Base-by-base conservation (phyloP, 1,140 invertebrate genomes). In the Acromyrmex echinatior region DNA sequence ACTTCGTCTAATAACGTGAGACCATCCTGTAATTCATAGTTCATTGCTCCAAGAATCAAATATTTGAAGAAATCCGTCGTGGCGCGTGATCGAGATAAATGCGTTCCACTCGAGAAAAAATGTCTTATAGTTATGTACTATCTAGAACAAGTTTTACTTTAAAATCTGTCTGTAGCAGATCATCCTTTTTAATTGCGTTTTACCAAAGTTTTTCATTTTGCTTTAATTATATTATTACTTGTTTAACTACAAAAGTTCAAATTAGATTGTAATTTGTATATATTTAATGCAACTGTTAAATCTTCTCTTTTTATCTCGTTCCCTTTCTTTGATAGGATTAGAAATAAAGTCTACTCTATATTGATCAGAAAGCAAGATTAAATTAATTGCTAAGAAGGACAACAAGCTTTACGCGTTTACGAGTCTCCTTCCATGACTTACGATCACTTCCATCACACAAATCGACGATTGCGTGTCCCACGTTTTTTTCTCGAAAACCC, bases 1-100 rank as follows among this genome's bases (percentile, higher is more conserved):
- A 81, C 63, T 68, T 78, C 45, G 80, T 89, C 86, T 88, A 88
- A 87, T 87, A 74, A 86, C 62, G 65, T 63, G 60, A 63, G 70
- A 87, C 66, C 70, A 51, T 74, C 21, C 66, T 28, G 87, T 87
- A 71, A 88, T 81, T 82, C 87, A 74, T 87, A 82, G 53, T 73
- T 84, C 56, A 73, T 65, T 62, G 58, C 66, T 87, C 35, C 53
- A 56, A 31, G 21, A 63, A 58, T 81, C 78, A 62, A 80, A 81
- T 86, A 81, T 81, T 70, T 81, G 80, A 84, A 49, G 25, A 68
- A 49, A 51, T n/a, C 25, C 39, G 39, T 14, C 56, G 51, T 16
- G 65, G 25, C 25, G 28, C 16, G 35, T 70, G 49, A 56, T 70
- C 78, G 21, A 18, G 14, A 81, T 49, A 66, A 39, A 70, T 51